phyloP scores from a whole-genome alignment of 2,113 vertebrate species.

The Rhea pennata region DNA sequence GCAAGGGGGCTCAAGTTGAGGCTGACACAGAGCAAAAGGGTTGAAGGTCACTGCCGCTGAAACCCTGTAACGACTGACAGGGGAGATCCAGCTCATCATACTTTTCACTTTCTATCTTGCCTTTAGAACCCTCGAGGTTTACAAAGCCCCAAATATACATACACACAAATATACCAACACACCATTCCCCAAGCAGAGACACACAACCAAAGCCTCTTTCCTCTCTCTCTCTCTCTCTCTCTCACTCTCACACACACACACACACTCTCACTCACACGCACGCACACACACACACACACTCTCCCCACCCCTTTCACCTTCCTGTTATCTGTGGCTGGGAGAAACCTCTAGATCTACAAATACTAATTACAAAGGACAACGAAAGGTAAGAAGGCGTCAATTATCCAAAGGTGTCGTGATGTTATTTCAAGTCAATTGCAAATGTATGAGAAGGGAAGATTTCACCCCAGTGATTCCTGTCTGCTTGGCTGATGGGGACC shows the following conservation, averaged over 20 bases:
- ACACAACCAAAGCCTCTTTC: constrained; percentile 51
- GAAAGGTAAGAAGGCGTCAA: constrained; percentile 81
- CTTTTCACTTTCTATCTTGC: neutral
- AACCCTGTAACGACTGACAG: constrained; percentile 47
- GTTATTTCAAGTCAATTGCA: constrained; percentile 74
- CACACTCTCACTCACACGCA: neutral
- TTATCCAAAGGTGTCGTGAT: constrained; percentile 77
- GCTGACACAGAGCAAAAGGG: constrained; percentile 30
- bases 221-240: constrained; percentile 25
- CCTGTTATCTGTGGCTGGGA: constrained; percentile 71
- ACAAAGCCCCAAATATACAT: constrained; percentile 49
- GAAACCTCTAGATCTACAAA: constrained; percentile 77
- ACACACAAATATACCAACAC: constrained; percentile 30
- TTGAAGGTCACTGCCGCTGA: constrained; percentile 63
- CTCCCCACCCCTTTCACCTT: constrained; percentile 68
- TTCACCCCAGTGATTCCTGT: constrained; percentile 74
- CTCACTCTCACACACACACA: neutral
- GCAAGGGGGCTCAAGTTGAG: constrained; percentile 35
- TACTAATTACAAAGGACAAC: constrained; percentile 79
- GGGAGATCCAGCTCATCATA: constrained; percentile 50
- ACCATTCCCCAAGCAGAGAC: constrained; percentile 36
- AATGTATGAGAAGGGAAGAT: constrained; percentile 72
- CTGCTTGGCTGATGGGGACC: constrained; percentile 76
- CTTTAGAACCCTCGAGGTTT: constrained; percentile 63
- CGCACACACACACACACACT: constrained; percentile 1